phyloP scores from a whole-genome alignment of 2,113 vertebrate species.

The Morone chrysops region DNA sequence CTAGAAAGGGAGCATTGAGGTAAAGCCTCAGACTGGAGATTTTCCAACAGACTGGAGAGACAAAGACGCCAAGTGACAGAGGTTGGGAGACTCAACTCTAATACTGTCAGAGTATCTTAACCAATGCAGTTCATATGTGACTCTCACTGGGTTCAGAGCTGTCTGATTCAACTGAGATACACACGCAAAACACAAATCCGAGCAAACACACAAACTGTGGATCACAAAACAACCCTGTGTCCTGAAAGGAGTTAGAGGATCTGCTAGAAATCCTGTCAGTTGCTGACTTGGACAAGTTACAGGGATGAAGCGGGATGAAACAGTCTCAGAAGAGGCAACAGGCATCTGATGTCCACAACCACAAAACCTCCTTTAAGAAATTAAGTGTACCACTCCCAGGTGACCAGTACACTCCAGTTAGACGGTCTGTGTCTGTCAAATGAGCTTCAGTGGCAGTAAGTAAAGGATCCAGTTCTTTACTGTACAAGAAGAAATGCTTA shows the following conservation, averaged over 20 bases:
- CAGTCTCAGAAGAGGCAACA: not conserved
- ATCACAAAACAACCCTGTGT: conserved; percentile 16
- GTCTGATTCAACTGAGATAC: conserved; percentile 38
- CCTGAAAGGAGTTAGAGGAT: conserved; percentile 40
- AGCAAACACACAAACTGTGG: not conserved
- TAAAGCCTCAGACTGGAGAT: conserved; percentile 45
- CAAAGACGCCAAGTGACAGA: conserved; percentile 58
- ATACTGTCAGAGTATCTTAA: conserved; percentile 44
- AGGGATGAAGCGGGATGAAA: conserved; percentile 28
- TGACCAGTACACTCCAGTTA: conserved; percentile 14
- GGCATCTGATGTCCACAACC: conserved; percentile 23
- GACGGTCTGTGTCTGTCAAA: conserved; percentile 11
- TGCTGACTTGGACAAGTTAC: conserved; percentile 33
- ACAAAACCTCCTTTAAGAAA: conserved; percentile 34
- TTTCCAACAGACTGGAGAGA: conserved; percentile 70
- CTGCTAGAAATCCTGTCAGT: conserved; percentile 32
- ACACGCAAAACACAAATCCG: not conserved
- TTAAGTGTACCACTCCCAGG: conserved; percentile 41
- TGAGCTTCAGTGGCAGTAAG: conserved; percentile 7
- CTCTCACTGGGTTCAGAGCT: conserved; percentile 35
- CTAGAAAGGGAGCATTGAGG: conserved; percentile 41
- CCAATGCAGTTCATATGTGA: conserved; percentile 22
- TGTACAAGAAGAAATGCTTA: conserved; percentile 14
- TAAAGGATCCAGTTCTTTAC: conserved; percentile 11
- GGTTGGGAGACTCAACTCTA: conserved; percentile 35